Evolutionary conservation across 2,888 invertebrate genomes (phyloP).

Genomic region (Tetanocera ferruginea): DNA sequence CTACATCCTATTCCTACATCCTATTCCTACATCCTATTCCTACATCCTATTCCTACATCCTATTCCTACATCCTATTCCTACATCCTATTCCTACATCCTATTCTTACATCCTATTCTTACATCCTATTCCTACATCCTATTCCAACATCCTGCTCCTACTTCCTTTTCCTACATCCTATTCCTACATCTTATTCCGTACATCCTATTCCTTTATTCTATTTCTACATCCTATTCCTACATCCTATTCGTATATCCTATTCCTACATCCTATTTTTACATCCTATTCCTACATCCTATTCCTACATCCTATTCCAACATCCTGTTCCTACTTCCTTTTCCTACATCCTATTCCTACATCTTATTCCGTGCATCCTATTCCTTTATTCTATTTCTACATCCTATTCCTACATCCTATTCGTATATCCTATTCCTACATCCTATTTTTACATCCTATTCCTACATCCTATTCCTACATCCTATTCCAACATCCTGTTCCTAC

Average conservation of each 20-base stretch:
- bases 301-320: too few relatives aligned
- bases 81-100: neutral
- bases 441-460: too few relatives aligned
- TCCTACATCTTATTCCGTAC: neutral
- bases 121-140: neutral
- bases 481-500: too few relatives aligned
- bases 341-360: too few relatives aligned
- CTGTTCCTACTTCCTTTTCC: too few relatives aligned
- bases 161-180: neutral
- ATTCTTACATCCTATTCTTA: neutral
- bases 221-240: neutral
- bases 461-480: too few relatives aligned
- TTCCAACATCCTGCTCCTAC: neutral
- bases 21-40: neutral
- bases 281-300: too few relatives aligned
- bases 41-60: neutral
- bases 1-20: neutral
- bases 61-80: neutral
- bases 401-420: too few relatives aligned
- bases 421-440: too few relatives aligned
- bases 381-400: too few relatives aligned
- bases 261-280: neutral
- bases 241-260: neutral
- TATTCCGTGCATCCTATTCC: too few relatives aligned
- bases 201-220: neutral